These are phyloP conservation scores for Psophia crepitans DNA, from an alignment of 2,113 vertebrate genomes.

Conservation along the genomic window DNA sequence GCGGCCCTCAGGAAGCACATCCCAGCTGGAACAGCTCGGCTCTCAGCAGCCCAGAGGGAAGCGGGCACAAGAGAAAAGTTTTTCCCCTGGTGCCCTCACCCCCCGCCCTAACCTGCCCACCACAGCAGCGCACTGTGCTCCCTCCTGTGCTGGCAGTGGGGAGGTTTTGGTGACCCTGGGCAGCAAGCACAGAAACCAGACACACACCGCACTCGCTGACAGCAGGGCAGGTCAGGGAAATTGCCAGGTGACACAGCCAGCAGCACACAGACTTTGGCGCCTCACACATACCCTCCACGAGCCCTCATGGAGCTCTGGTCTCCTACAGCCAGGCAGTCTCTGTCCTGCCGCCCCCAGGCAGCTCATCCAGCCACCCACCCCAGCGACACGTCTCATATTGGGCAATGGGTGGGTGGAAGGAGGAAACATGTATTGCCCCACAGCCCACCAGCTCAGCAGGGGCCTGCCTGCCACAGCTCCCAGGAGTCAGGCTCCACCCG, in stretches of 20 bases:
- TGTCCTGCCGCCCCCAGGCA: not conserved
- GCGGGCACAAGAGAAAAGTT: not conserved
- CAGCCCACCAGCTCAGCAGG: not conserved
- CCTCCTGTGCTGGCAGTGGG: accelerated
- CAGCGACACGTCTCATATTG: accelerated
- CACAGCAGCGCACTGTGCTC: accelerated
- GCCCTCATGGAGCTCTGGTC: accelerated
- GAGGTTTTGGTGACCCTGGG: not conserved
- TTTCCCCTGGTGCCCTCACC: accelerated
- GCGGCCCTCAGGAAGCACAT: not conserved
- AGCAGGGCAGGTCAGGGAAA: not conserved
- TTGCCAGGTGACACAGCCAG: not conserved
- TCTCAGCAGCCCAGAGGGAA: not conserved
- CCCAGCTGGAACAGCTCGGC: not conserved
- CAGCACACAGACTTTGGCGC: not conserved
- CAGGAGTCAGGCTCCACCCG: not conserved
- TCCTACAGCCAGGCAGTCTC: not conserved
- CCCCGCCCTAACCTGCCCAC: not conserved
- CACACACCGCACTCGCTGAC: not conserved
- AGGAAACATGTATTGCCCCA: not conserved
- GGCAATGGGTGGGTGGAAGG: not conserved
- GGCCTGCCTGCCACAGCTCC: not conserved
- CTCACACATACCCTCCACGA: not conserved
- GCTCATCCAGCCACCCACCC: not conserved
- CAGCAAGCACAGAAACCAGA: not conserved